Base-by-base conservation (phyloP, 1,140 invertebrate genomes). In the Bombus terrestris region DNA sequence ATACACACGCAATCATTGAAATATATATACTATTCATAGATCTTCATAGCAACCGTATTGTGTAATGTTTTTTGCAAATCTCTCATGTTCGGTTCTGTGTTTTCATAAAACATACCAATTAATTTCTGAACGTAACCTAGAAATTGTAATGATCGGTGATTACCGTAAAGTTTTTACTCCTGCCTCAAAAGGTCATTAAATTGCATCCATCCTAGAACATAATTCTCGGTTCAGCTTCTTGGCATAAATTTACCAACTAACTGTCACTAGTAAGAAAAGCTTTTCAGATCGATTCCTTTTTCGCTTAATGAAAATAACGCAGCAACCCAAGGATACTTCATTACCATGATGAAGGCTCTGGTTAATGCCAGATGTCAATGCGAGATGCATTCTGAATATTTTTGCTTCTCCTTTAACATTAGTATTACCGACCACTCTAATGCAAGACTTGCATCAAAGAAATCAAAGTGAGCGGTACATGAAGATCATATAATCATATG, bases 371-470 rank as follows among this genome's bases (percentile, higher is more conserved):
- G 41, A 78, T n/a, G 69, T 87, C 59, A 57, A 59, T 73, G 28
- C 57, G 47, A 87, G 62, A 81, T 68, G 72, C 32, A 59, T 59
- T 68, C 37, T 62, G 74, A 88, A 84, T 64, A 9, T 32, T 5
- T 85, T 35, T 57, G 59, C 37, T 88, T 73, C 57, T 35, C 76
- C 62, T 68, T 81, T 62, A n/a, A n/a, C 12, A 25, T 43, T n/a
- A 53, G 25, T 9, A 59, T 28, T 59, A 59, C 10, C 57, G 9
- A 28, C 59, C 10, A 62, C 10, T 62, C 3, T n/a, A n/a, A 62
- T n/a, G 12, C 13, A 62, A 62, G 4, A 62, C 59, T 62, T n/a
- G 59, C 0, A 5, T 62, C 10, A 62, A 62, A 62, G 59, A 62
- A n/a, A 28, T 12, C 1, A 62, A 62, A 62, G 25, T 53, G 47